These are phyloP conservation scores for Nomada ruficornis DNA, from an alignment of 2,888 invertebrate genomes.

Conservation along the genomic window DNA sequence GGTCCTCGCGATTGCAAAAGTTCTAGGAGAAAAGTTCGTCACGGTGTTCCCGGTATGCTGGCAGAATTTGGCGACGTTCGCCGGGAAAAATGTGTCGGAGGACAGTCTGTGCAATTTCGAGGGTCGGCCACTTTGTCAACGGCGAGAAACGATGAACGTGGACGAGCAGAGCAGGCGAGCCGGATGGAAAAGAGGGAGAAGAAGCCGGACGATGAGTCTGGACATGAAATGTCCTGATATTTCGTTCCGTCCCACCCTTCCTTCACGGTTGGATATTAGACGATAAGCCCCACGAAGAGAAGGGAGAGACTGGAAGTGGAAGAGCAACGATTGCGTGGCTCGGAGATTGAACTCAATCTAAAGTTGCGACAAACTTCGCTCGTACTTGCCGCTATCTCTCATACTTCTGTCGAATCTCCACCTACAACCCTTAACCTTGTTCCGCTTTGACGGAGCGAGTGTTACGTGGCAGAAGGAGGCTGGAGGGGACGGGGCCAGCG, in stretches of 20 bases:
- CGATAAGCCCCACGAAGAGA: constrained; percentile 69
- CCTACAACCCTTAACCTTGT: constrained; percentile 65
- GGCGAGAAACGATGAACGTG: constrained; percentile 20
- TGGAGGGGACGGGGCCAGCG: constrained; percentile 18
- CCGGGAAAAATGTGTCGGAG: constrained; percentile 37
- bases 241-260: constrained; percentile 41
- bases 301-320: constrained; percentile 24
- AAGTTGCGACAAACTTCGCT: constrained; percentile 77
- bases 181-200: background rate
- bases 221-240: constrained; percentile 65
- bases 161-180: background rate
- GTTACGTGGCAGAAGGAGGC: background rate
- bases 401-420: constrained; percentile 71
- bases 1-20: constrained; percentile 42
- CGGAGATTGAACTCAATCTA: constrained; percentile 79
- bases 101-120: constrained; percentile 48
- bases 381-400: constrained; percentile 71
- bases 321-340: constrained; percentile 38
- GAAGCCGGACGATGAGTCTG: constrained; percentile 28
- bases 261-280: constrained; percentile 71
- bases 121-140: constrained; percentile 57
- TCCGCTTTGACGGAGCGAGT: constrained; percentile 35
- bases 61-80: constrained; percentile 13
- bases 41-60: constrained; percentile 13
- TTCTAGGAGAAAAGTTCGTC: constrained; percentile 43